Conservation (phyloP, 2,888 invertebrate genomes). For the Chaetoderma sp. region DNA sequence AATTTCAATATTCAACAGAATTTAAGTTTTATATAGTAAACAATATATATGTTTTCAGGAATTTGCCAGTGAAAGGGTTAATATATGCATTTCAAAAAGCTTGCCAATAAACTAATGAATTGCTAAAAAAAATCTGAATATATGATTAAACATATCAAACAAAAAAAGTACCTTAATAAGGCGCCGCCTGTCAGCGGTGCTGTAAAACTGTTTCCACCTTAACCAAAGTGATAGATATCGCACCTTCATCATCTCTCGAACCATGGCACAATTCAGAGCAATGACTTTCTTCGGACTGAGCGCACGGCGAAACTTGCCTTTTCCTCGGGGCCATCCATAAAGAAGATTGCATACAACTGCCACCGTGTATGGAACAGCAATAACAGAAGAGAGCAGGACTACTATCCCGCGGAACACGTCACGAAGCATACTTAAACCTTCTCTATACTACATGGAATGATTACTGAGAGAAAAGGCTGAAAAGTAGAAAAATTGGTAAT, state of each 20-base stretch:
- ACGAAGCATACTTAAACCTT: constrained; percentile 21
- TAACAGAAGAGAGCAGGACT: constrained; percentile 48
- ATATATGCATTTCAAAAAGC: too few species aligned
- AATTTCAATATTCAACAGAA: too few species aligned
- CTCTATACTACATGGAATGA: too few species aligned
- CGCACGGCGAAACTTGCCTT: constrained; percentile 51
- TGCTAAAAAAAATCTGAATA: too few species aligned
- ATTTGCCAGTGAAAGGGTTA: too few species aligned
- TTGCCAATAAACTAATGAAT: too few species aligned
- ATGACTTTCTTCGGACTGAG: constrained; percentile 60
- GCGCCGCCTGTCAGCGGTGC: constrained; percentile 38
- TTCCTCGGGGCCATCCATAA: constrained; percentile 58
- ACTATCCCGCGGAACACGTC: constrained; percentile 27
- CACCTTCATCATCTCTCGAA: constrained; percentile 47
- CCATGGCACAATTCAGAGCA: constrained; percentile 54
- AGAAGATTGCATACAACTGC: constrained; percentile 59
- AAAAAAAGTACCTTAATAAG: constrained; percentile 55
- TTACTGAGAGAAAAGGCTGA: too few species aligned
- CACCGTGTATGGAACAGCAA: constrained; percentile 62
- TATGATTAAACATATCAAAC: too few species aligned
- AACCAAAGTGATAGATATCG: constrained; percentile 50
- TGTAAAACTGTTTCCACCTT: constrained; percentile 56
- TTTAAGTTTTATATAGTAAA: too few species aligned
- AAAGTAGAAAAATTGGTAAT: too few species aligned
- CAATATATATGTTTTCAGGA: too few species aligned